Conservation (phyloP, 2,888 invertebrate genomes). For the Oxyteleia sp. region DNA sequence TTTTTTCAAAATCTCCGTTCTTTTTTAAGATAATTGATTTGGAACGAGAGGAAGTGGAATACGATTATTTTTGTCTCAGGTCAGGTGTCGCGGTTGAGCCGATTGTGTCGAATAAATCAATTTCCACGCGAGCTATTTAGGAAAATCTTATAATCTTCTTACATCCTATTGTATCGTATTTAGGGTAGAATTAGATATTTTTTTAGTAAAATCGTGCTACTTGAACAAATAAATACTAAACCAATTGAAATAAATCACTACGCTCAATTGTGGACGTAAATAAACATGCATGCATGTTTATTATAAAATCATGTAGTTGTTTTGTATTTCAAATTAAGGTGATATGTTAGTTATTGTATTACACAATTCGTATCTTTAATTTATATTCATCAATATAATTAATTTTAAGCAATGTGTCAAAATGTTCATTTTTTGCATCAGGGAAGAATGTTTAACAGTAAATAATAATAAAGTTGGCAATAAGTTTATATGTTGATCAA, state of each 20-base stretch:
- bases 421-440: too few relatives aligned
- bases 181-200: constrained; percentile 38
- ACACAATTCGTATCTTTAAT: too few relatives aligned
- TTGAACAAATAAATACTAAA: constrained; percentile 52
- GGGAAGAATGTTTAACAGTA: too few relatives aligned
- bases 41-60: too few relatives aligned
- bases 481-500: too few relatives aligned
- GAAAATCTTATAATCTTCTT: constrained; percentile 63
- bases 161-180: constrained; percentile 42
- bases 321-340: constrained; percentile 8
- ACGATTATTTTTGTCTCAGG: constrained; percentile 45
- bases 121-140: constrained; percentile 50
- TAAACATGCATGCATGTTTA: constrained; percentile 28
- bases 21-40: too few relatives aligned
- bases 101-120: constrained; percentile 56
- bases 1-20: too few relatives aligned
- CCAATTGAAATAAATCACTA: constrained; percentile 36
- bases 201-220: constrained; percentile 34
- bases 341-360: too few relatives aligned
- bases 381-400: too few relatives aligned
- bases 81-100: constrained; percentile 49
- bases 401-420: too few relatives aligned
- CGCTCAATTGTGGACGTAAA: constrained; percentile 12
- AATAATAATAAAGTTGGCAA: too few relatives aligned
- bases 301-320: neutral